phyloP scores from a whole-genome alignment of 1,140 invertebrate genomes.

The Gonioctena quinquepunctata region DNA sequence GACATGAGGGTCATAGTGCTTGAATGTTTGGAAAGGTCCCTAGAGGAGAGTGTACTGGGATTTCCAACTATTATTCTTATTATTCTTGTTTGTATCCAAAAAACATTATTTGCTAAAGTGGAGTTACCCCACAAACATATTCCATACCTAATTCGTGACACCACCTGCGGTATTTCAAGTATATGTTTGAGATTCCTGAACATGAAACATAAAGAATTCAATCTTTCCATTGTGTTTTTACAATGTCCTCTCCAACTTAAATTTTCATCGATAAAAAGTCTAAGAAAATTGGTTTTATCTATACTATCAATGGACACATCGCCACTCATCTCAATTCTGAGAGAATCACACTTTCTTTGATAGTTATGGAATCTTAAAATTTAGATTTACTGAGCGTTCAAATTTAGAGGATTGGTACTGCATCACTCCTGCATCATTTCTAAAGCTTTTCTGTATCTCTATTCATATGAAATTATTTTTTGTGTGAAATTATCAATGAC shows the following conservation, averaged over 20 bases:
- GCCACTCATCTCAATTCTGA: not conserved
- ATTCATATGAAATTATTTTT: not conserved
- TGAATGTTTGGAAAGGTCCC: not conserved
- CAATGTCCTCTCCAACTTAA: not conserved
- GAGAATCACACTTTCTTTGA: not conserved
- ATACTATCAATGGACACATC: not conserved
- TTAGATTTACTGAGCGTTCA: not conserved
- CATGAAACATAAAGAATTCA: constrained; percentile 1
- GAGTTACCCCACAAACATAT: not conserved
- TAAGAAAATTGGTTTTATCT: not conserved
- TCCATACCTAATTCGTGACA: not conserved
- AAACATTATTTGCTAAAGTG: not conserved
- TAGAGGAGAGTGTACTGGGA: not conserved
- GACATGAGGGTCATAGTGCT: not conserved
- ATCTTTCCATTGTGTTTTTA: not conserved
- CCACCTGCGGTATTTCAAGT: not conserved
- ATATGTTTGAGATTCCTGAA: constrained; percentile 6
- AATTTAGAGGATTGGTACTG: not conserved
- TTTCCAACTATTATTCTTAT: not conserved
- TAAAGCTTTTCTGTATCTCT: not conserved
- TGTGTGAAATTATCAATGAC: not conserved
- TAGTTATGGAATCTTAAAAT: not conserved
- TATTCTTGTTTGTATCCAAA: not conserved
- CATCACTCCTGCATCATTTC: not conserved
- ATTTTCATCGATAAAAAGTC: not conserved